Conservation (phyloP, 2,888 invertebrate genomes). For the Amphipyra tragopoginis region DNA sequence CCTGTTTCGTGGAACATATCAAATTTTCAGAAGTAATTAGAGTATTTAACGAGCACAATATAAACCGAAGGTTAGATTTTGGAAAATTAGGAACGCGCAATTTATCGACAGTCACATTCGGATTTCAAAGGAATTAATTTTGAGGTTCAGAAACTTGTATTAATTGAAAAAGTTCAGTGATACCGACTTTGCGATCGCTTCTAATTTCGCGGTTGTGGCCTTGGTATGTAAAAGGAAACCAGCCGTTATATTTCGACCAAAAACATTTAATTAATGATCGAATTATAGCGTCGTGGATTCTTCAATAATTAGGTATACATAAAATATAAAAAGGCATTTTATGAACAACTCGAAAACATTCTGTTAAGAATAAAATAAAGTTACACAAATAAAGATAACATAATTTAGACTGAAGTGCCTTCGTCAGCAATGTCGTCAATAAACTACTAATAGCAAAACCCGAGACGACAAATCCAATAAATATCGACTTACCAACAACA, state of each 20-base stretch:
- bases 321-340: background rate
- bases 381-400: too few relatives aligned
- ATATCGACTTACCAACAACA: constrained; percentile 94
- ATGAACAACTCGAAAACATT: background rate
- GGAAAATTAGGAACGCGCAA: constrained; percentile 20
- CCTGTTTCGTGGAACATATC: constrained; percentile 22
- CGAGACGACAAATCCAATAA: constrained; percentile 22
- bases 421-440: background rate
- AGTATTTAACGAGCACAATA: constrained; percentile 34
- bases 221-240: too few relatives aligned
- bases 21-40: constrained; percentile 45
- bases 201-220: too few relatives aligned
- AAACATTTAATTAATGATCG: too few relatives aligned
- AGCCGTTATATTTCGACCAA: too few relatives aligned
- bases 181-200: background rate
- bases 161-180: constrained; percentile 47
- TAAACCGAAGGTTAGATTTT: constrained; percentile 27
- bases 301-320: too few relatives aligned
- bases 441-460: background rate
- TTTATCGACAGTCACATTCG: constrained; percentile 26
- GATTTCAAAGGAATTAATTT: constrained; percentile 32
- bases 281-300: too few relatives aligned
- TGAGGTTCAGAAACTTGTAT: constrained; percentile 25
- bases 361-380: background rate
- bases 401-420: too few relatives aligned